Evolutionary conservation across 2,888 invertebrate genomes (phyloP).

Genomic region (Argynnis bischoffii): DNA sequence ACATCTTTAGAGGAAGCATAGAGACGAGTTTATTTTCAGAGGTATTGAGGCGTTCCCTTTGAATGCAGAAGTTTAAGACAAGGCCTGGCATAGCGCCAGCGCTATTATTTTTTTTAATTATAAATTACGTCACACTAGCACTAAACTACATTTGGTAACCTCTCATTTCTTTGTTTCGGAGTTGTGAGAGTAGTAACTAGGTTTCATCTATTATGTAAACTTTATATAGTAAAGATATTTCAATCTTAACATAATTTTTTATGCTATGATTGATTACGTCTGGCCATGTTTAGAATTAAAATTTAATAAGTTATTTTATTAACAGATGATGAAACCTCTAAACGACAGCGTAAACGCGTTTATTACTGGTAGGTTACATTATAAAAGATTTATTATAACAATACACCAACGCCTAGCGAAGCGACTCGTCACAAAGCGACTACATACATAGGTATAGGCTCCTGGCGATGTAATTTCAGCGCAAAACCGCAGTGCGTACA

Average conservation of each 20-base stretch:
- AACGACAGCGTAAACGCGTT: no score
- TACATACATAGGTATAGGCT: slow-evolving; percentile 7
- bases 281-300: no score
- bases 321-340: no score
- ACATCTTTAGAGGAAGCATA: slow-evolving; percentile 22
- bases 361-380: no score
- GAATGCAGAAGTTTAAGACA: slow-evolving; percentile 30
- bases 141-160: slow-evolving; percentile 3
- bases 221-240: no score
- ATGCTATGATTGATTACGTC: no score
- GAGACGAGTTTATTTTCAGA: slow-evolving; percentile 30
- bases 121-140: slow-evolving; percentile 30
- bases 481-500: slow-evolving; percentile 37
- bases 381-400: neutral
- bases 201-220: neutral
- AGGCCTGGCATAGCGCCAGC: slow-evolving; percentile 35
- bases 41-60: slow-evolving; percentile 33
- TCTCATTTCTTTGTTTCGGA: slow-evolving; percentile 7
- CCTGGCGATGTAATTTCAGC: slow-evolving; percentile 29
- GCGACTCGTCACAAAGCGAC: slow-evolving; percentile 6
- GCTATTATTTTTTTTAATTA: slow-evolving; percentile 38
- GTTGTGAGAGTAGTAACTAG: neutral
- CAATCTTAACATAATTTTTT: no score
- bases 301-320: no score
- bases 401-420: neutral